Evolutionary conservation across 2,888 invertebrate species (phyloP).

Genomic region (Halictus quadricinctus): DNA sequence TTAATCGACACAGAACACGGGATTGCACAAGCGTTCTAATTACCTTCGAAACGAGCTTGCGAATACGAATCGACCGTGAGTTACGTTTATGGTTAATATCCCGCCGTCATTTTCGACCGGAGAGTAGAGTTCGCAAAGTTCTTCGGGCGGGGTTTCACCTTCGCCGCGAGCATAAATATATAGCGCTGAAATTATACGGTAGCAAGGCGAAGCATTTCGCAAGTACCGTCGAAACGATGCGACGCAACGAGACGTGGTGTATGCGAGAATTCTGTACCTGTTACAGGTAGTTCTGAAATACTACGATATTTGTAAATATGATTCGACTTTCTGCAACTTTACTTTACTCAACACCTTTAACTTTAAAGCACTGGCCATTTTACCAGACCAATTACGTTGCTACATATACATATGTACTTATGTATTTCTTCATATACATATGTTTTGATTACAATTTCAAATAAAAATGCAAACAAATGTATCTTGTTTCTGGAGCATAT

Average conservation of each 20-base stretch:
- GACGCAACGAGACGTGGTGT: not conserved
- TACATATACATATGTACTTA: too few relatives aligned
- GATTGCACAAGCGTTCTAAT: constrained; percentile 33
- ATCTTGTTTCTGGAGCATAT: too few relatives aligned
- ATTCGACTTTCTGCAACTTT: too few relatives aligned
- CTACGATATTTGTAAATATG: too few relatives aligned
- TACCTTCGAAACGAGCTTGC: constrained; percentile 28
- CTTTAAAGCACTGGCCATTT: too few relatives aligned
- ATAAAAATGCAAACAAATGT: too few relatives aligned
- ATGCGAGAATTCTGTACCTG: not conserved
- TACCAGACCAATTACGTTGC: too few relatives aligned
- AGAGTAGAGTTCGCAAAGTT: constrained; percentile 26
- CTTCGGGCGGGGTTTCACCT: not conserved
- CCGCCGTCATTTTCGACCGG: constrained; percentile 15
- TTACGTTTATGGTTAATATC: constrained; percentile 36
- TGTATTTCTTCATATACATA: too few relatives aligned
- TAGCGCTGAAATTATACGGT: not conserved
- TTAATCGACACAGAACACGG: constrained; percentile 16
- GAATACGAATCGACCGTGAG: constrained; percentile 18
- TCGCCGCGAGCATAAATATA: not conserved
- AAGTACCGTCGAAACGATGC: too few relatives aligned
- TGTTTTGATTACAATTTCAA: too few relatives aligned
- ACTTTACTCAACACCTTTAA: too few relatives aligned
- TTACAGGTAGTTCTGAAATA: not conserved
- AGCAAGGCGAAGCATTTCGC: not conserved